Base-by-base conservation (phyloP, 2,888 invertebrate genomes). In the Anthrax anthrax region DNA sequence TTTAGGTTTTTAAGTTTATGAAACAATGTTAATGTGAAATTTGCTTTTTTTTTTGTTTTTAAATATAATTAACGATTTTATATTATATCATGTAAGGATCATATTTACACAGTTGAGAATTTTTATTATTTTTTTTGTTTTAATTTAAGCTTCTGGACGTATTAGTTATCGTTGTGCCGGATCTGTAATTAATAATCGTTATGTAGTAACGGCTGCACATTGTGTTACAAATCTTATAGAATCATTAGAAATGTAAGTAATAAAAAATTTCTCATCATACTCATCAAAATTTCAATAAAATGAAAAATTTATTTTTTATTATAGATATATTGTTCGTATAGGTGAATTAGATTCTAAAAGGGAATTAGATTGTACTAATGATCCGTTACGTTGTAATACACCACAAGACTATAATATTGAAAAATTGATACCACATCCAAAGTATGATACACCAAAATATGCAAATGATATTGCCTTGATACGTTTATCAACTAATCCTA, bases 381-480 rank as follows among this genome's bases (percentile, higher is more conserved):
- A 57, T 43, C 46, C 54, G 5, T 43, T 52, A 43, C 53, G 55
- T 14, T 77, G 76, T 50, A 65, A 68, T 2, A 65, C 70, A 5
- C 70, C 72, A 36, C 74, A 76, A 57, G 72, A 77, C 56, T 69
- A 74, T 49, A 56, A 58, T 19, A 69, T 79, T 5, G 72, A 72
- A 40, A 63, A 66, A 46, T 55, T 70, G 1, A 60, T 71, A 18
- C 64, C 67, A 18, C 79, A 80, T 67, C 72, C 73, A 0, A 58
- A 63, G 16, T 80, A 74, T 54, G 67, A 71, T 50, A 58, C 59
- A 18, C 61, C 63, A 0, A 67, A 64, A 39, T 67, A 73, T 47
- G 68, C 71, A 9, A 74, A 80, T 54, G 80, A 80, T 55, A 73
- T 80, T 43, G 79, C 73, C 0, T 59, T 80, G 16, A 58, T 78